A percentile compares a stretch with the other conserved stretches of the same genome.
Evolutionary conservation across 2,797 vertebrate species (phyloP).

Genomic region (Poecilia gillii): DNA sequence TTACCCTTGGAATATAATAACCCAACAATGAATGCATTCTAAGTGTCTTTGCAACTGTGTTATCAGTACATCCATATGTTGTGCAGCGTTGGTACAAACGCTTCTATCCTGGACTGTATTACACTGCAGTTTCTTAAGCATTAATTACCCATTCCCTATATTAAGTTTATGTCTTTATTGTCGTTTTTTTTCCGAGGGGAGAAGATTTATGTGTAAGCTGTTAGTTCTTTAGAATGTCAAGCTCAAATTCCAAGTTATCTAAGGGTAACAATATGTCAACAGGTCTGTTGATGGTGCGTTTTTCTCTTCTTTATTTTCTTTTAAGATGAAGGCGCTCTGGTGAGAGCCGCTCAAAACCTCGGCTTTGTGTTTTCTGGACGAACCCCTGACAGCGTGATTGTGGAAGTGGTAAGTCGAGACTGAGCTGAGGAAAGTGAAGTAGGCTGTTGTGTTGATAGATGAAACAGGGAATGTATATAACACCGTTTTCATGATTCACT

Average conservation of each 20-base stretch:
- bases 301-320: slow-evolving; percentile 39
- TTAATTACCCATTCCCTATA: neutral
- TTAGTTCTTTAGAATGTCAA: slow-evolving; percentile 1
- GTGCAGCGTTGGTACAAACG: neutral
- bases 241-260: neutral
- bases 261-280: neutral
- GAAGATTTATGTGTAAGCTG: slow-evolving; percentile 12
- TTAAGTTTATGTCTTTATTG: slow-evolving; percentile 14
- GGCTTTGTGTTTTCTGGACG: slow-evolving; percentile 95
- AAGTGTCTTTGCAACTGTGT: neutral
- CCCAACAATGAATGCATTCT: neutral
- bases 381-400: slow-evolving; percentile 94
- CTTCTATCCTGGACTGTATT: neutral
- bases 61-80: neutral
- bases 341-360: slow-evolving; percentile 91
- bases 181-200: slow-evolving; percentile 9
- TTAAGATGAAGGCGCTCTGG: slow-evolving; percentile 94
- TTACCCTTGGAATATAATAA: neutral
- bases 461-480: slow-evolving; percentile 15
- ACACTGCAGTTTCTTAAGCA: neutral
- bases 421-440: slow-evolving; percentile 15
- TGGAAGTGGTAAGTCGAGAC: slow-evolving; percentile 86
- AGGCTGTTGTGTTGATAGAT: slow-evolving; percentile 26
- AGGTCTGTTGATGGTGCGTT: neutral
- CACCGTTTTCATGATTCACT: neutral